Evolutionary conservation across 2,113 vertebrate species (phyloP), one percentile per base, ranked within the genome.

Genomic region (Pterocles gutturalis): DNA sequence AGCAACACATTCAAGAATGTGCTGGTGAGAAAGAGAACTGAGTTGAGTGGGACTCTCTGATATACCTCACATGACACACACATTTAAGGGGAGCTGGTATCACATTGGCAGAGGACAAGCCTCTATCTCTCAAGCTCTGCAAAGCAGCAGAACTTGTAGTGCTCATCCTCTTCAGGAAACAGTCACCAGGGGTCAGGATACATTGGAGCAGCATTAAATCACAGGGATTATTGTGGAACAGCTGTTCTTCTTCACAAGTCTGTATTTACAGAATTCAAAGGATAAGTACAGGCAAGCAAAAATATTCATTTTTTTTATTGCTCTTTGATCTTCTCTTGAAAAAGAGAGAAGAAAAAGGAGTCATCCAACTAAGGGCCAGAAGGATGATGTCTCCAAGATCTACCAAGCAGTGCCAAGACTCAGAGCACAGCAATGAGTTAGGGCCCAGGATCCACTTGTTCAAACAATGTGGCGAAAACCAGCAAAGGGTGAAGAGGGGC

Each of bases 221-320:
- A 94, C 34, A 76, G 13, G 21, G n/a, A 82, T 89, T 93, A 93
- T 4, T 90, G 49, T 0, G 0, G 69, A 94, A 82, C 65, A 95
- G 88, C 61, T 82, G 83, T 36, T 93, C 18, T 60, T 97, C 83
- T 79, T 91, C 53, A 73, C 22, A 41, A 89, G 21, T 49, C 48
- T 83, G 12, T 69, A 82, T 82, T 92, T 87, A 93, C 28, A 65
- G 71, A 75, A 71, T 76, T 95, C 53, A 97, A 90, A 89, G 61
- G 61, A 34, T 89, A 89, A 87, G 54, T 54, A 91, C 11, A 41
- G 66, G 10, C 61, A 90, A 93, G 58, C 48, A 45, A 90, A 93
- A 93, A 92, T 83, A 75, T 12, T 45, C 48, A 3, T 46, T 89
- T 91, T 53, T 38, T 94, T 77, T 76, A 75, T 57, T 58, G 31